Conservation (phyloP, 1,140 invertebrate genomes). For the Leptopilina clavipes region DNA sequence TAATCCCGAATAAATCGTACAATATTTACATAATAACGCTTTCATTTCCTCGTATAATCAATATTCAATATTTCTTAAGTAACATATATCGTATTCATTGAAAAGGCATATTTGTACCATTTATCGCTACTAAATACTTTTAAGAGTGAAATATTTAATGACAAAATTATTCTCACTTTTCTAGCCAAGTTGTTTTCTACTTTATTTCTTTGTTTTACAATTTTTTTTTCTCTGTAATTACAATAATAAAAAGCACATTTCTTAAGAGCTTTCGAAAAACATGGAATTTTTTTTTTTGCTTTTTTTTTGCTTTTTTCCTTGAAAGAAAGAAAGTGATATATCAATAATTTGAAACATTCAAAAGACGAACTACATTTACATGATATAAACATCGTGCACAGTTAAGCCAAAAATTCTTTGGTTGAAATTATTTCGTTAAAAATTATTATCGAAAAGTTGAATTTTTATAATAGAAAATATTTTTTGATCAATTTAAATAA, state of each 20-base stretch:
- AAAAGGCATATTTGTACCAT: constrained; percentile 18
- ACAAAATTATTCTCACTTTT: background rate
- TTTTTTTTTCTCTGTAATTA: background rate
- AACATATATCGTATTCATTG: background rate
- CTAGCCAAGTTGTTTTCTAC: background rate
- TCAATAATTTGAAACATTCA: background rate
- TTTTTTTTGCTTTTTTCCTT: too few relatives aligned
- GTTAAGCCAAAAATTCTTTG: background rate
- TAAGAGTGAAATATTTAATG: background rate
- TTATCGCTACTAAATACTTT: background rate
- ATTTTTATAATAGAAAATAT: background rate
- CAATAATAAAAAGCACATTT: background rate
- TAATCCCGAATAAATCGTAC: constrained; percentile 6
- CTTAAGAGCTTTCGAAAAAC: background rate
- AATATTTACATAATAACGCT: background rate
- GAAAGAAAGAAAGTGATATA: background rate
- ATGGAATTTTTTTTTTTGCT: background rate
- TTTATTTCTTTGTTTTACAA: background rate
- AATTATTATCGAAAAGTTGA: background rate
- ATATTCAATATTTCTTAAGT: background rate
- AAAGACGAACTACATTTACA: constrained; percentile 18
- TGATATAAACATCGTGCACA: constrained; percentile 24
- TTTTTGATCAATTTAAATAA: background rate
- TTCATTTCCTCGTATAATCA: background rate
- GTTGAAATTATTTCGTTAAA: background rate